phyloP scores from a whole-genome alignment of 1,140 invertebrate species.

The Mamestra configurata region DNA sequence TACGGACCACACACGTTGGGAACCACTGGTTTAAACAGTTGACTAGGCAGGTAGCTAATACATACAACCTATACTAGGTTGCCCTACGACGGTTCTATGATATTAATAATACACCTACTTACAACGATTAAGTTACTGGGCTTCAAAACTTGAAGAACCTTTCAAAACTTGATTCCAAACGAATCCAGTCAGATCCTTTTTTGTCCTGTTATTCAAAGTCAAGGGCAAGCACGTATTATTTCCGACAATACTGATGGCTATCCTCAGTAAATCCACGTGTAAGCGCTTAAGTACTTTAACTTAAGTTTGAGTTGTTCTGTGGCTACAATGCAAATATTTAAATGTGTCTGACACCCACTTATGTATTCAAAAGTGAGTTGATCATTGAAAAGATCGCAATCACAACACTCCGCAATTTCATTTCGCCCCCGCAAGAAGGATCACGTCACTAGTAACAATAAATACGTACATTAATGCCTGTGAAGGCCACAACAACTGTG shows the following conservation, averaged over 20 bases:
- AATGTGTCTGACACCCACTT: conserved; percentile 63
- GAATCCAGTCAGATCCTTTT: conserved; percentile 9
- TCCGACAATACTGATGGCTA: not conserved
- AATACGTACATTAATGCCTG: conserved; percentile 61
- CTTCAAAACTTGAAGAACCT: not conserved
- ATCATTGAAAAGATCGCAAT: conserved; percentile 71
- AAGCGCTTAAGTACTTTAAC: not conserved
- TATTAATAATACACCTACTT: too few species aligned
- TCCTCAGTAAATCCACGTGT: not conserved
- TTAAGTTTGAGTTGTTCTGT: conserved; percentile 7
- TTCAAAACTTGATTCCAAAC: not conserved
- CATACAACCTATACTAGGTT: too few species aligned
- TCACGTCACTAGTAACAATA: conserved; percentile 72
- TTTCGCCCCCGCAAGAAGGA: conserved; percentile 71
- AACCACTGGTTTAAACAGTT: too few species aligned
- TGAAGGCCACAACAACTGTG: conserved; percentile 68
- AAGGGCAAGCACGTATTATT: conserved; percentile 1
- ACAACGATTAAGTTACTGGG: not conserved
- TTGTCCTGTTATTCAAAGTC: conserved; percentile 14
- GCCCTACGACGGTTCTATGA: not conserved
- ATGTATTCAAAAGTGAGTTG: conserved; percentile 57
- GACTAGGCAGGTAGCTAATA: too few species aligned
- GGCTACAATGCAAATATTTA: conserved; percentile 50
- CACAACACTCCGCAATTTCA: conserved; percentile 69
- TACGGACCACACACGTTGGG: too few species aligned